Conservation (phyloP, 2,113 vertebrate genomes). For the Tenebrosternarchus preto region DNA sequence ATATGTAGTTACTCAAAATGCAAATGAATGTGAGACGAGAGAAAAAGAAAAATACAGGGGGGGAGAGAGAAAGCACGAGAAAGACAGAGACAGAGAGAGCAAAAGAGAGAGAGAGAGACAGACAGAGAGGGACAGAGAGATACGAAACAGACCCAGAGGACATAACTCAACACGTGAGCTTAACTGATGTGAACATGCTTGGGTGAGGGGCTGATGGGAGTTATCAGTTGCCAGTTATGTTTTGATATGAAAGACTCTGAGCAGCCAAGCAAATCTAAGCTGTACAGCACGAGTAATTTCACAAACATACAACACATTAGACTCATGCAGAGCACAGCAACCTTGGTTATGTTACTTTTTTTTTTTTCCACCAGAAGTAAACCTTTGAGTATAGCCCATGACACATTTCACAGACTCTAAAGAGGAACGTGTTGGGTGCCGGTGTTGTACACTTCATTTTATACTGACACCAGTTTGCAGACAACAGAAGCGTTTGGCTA, state of each 20-base stretch:
- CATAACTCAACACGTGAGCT: constrained; percentile 71
- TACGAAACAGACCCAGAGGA: constrained; percentile 47
- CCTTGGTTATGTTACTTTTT: too few relatives aligned
- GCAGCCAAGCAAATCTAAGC: constrained; percentile 94
- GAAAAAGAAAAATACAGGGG: constrained; percentile 40
- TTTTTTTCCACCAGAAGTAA: constrained; percentile 84
- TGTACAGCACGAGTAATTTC: constrained; percentile 82
- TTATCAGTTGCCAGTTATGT: constrained; percentile 80
- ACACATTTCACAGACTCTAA: constrained; percentile 81
- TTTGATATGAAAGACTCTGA: constrained; percentile 70
- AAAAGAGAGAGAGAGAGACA: constrained; percentile 21
- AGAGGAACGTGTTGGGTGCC: constrained; percentile 72
- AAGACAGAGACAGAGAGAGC: constrained; percentile 31
- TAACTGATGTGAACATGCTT: constrained; percentile 77
- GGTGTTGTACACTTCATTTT: constrained; percentile 57
- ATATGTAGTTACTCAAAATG: constrained; percentile 66
- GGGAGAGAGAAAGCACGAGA: constrained; percentile 41
- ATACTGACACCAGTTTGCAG: constrained; percentile 26
- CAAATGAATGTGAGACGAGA: constrained; percentile 46
- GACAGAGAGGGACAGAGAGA: constrained; percentile 23
- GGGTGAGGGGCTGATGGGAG: constrained; percentile 69
- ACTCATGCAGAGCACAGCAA: constrained; percentile 85
- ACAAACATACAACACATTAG: constrained; percentile 79
- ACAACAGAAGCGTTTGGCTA: constrained; percentile 48
- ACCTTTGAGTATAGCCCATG: constrained; percentile 99